Base-by-base conservation (phyloP, 1,140 invertebrate species). In the Formica selysi region DNA sequence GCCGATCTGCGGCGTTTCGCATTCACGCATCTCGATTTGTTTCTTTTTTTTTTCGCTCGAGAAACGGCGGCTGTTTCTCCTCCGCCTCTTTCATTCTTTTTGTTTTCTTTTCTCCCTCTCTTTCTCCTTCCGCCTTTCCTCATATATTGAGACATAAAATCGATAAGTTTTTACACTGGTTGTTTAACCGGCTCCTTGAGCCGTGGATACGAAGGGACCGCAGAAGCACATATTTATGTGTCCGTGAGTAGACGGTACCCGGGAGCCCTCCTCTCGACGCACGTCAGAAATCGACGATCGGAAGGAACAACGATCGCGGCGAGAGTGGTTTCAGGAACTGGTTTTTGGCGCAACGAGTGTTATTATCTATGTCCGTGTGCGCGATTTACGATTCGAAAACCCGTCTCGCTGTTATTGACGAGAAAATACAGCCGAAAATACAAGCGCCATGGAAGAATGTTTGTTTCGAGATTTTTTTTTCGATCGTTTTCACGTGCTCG, bases 101-200 rank as follows among this genome's bases (percentile, higher is more conserved):
- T 10, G 62, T 74, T 87, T 80, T 38, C 81, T n/a, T 59, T 68
- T 64, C 71, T 16, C 7, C 22, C 29, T 51, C 70, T 54, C 10
- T 11, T 8, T 44, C 10, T 32, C 32, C 32, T 32, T 32, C 32
- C 32, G 38, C 67, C 61, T 57, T 29, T 51, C 59, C 76, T 86
- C 84, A 65, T 76, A 81, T 91, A 91, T 91, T 91, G 85, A 91
- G 91, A 91, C 89, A 76, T 91, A 89, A 91, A 91, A 91, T 91
- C 90, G 70, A 90, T 91, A 85, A 86, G 80, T 91, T 91, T 91
- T 91, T 91, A 80, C 74, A 57, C 54, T 71, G 62, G 68, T 65
- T 80, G 79, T 57, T 86, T 88, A 86, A 71, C 68, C 64, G 11
- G 70, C 64, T 61, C 19, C 41, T 80, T 59, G 38, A 61, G 19